Evolutionary conservation across 2,113 vertebrate genomes (phyloP), one percentile per base, ranked within the genome.

Genomic region (Camelus dromedarius): DNA sequence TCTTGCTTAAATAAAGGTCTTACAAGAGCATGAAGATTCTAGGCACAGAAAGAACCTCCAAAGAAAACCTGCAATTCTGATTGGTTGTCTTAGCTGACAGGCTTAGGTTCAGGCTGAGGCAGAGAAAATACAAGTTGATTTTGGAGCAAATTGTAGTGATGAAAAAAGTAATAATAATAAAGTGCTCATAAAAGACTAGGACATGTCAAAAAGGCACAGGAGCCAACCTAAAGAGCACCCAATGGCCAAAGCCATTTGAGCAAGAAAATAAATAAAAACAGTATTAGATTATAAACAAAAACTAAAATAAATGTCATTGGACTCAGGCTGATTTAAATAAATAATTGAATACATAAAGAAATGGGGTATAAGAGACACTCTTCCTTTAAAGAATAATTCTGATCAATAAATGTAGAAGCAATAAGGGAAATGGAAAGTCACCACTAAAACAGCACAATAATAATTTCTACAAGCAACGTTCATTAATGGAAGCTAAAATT

Each of bases 1-100:
- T 64, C 54, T 28, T 35, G 6, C 67, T 89, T 92, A 50, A 84
- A 66, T 10, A 81, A 80, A 85, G 22, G 0, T 66, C 38, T 60
- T 66, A 50, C 10, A 93, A 52, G 50, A 93, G 90, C 73, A 58
- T 60, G 24, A 93, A 75, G 66, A 72, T 64, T 82, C 46, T 87
- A 83, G 76, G 60, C 12, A 58, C 20, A 56, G 82, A 81, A 60
- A 58, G 46, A 89, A 73, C 4, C 6, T 48, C 54, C 22, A 83
- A 77, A 86, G 58, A 28, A 86, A 90, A 77, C 8, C 2, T 91
- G 5, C 54, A 67, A 50, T 84, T 80, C 35, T 42, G 9, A 75
- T 42, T 81, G 52, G 42, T n/a, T 95, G 19, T 73, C 30, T 79
- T 66, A 52, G 30, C 28, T 84, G 77, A 58, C 32, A 64, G 18